A percentile compares a stretch with the other conserved stretches of the same genome.
Evolutionary conservation across 2,888 invertebrate species (phyloP).

Genomic region (Xestia ashworthii): DNA sequence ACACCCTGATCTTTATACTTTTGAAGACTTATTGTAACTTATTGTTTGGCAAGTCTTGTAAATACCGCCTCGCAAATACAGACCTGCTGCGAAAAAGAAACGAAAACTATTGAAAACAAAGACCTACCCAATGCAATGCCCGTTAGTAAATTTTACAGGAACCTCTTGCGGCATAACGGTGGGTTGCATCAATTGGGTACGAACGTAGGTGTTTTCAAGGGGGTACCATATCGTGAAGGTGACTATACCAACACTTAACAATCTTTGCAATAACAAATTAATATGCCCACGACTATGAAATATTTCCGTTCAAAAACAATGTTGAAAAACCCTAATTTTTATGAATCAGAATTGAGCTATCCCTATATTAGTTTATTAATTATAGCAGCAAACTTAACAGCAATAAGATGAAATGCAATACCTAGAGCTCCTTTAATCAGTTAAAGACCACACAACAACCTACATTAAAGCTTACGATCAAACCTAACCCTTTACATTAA

Average conservation of each 20-base stretch:
- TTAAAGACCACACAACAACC: slow-evolving; percentile 8
- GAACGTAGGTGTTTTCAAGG: too few relatives aligned
- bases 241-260: neutral
- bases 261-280: neutral
- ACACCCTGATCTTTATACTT: neutral
- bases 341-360: neutral
- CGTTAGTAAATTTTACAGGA: neutral
- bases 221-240: too few relatives aligned
- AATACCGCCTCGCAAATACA: neutral
- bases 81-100: neutral
- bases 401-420: neutral
- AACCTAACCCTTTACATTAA: slow-evolving; percentile 8
- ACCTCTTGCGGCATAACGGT: too few relatives aligned
- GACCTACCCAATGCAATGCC: neutral
- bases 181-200: too few relatives aligned
- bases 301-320: neutral
- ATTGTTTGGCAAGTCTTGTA: neutral
- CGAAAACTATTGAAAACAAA: neutral
- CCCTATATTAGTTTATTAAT: neutral
- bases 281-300: neutral
- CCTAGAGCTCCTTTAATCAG: neutral
- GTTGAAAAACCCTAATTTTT: neutral
- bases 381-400: neutral
- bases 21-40: neutral
- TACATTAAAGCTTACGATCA: slow-evolving; percentile 6